Percentiles rank a stretch among this genome's conserved stretches.
phyloP scores from a whole-genome alignment of 2,888 invertebrate species.

The Cremastobaeus sp. region DNA sequence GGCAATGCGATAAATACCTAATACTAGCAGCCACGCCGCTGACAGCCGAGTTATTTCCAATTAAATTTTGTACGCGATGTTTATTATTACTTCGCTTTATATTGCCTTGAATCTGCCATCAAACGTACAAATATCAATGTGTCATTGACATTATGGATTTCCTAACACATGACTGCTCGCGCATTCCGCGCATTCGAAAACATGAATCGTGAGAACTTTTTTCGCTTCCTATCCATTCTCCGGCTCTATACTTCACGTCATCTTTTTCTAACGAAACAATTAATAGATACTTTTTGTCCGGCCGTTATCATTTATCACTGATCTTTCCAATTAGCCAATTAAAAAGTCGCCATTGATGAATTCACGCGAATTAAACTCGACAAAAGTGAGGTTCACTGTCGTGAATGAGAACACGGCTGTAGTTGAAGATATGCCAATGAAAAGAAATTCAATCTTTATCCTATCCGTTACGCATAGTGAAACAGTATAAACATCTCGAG shows the following conservation, averaged over 20 bases:
- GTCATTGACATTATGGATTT: constrained; percentile 41
- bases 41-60: constrained; percentile 55
- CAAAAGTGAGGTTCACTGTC: background rate
- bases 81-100: constrained; percentile 45
- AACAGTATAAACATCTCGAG: constrained; percentile 60
- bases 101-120: constrained; percentile 42
- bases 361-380: constrained; percentile 13
- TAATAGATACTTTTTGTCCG: too few species aligned
- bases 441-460: constrained; percentile 73
- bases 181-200: constrained; percentile 9
- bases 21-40: constrained; percentile 44
- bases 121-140: constrained; percentile 39
- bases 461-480: constrained; percentile 70
- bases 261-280: too few species aligned
- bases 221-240: too few species aligned
- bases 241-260: too few species aligned
- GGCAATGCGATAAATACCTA: constrained; percentile 52
- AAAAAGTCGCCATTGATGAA: background rate
- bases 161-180: constrained; percentile 11
- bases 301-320: background rate
- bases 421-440: constrained; percentile 61
- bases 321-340: background rate
- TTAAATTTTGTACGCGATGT: constrained; percentile 47
- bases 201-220: too few species aligned
- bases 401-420: background rate